phyloP scores from a whole-genome alignment of 2,113 vertebrate species.

The Galemys pyrenaicus region DNA sequence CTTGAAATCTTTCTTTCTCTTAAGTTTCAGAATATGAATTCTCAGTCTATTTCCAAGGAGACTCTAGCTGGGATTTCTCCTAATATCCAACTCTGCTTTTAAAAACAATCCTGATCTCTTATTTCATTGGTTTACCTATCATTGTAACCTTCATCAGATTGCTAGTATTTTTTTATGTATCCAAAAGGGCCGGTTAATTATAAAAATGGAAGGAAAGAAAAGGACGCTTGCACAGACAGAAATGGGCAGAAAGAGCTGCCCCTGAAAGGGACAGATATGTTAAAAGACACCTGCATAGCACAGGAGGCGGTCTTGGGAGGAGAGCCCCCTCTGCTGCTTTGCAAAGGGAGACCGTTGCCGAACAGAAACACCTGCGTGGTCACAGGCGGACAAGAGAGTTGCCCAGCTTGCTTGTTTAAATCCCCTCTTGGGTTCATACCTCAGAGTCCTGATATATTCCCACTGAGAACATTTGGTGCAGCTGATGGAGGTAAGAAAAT shows the following conservation, averaged over 20 bases:
- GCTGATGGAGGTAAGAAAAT: background rate
- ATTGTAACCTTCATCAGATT: background rate
- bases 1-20: constrained; percentile 22
- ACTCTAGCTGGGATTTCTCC: background rate
- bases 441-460: background rate
- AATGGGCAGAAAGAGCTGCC: no score
- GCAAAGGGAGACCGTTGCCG: background rate
- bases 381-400: no score
- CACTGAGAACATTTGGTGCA: background rate
- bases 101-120: background rate
- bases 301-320: no score
- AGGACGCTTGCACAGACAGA: no score
- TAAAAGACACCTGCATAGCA: no score
- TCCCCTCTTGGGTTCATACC: background rate
- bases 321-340: no score
- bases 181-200: no score
- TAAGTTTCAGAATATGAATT: background rate
- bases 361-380: no score
- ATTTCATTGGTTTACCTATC: background rate
- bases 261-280: no score
- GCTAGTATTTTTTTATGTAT: background rate
- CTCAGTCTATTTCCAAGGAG: background rate
- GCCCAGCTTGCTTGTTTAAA: background rate
- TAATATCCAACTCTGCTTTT: background rate
- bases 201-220: no score